phyloP scores from a whole-genome alignment of 2,113 vertebrate species.

The Rattus norvegicus region DNA sequence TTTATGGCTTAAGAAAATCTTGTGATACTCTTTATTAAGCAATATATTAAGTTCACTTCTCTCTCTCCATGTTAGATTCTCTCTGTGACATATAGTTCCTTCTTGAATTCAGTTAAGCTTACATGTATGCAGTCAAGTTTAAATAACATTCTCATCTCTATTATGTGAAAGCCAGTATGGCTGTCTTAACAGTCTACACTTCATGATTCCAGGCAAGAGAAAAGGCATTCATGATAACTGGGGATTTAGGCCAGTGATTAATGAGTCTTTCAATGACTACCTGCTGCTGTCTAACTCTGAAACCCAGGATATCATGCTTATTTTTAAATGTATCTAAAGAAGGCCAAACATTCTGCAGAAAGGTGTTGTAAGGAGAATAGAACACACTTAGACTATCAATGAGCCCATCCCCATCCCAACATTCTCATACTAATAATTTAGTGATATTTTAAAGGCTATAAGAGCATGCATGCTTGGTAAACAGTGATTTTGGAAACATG shows the following conservation, averaged over 20 bases:
- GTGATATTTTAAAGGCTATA: constrained; percentile 60
- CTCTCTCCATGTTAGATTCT: constrained; percentile 22
- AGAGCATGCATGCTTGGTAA: constrained; percentile 39
- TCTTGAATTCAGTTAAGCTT: neutral
- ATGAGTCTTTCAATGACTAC: constrained; percentile 80
- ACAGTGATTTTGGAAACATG: neutral
- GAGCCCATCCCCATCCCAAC: constrained; percentile 57
- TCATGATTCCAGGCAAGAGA: constrained; percentile 70
- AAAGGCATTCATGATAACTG: constrained; percentile 81
- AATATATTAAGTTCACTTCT: neutral
- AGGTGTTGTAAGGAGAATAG: constrained; percentile 78
- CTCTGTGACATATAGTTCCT: constrained; percentile 8
- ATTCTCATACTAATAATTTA: constrained; percentile 68
- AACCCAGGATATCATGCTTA: constrained; percentile 82
- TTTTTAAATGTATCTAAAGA: constrained; percentile 63
- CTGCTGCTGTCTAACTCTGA: constrained; percentile 74
- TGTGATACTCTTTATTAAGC: neutral
- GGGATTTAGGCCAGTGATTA: constrained; percentile 84
- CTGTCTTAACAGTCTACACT: neutral
- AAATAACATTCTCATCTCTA: neutral
- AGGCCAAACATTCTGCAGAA: constrained; percentile 59
- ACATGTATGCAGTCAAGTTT: neutral
- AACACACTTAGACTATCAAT: constrained; percentile 72
- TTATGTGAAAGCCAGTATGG: neutral
- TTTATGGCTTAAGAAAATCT: neutral